phyloP scores from a whole-genome alignment of 2,888 invertebrate genomes.

The Andrena bicolor region DNA sequence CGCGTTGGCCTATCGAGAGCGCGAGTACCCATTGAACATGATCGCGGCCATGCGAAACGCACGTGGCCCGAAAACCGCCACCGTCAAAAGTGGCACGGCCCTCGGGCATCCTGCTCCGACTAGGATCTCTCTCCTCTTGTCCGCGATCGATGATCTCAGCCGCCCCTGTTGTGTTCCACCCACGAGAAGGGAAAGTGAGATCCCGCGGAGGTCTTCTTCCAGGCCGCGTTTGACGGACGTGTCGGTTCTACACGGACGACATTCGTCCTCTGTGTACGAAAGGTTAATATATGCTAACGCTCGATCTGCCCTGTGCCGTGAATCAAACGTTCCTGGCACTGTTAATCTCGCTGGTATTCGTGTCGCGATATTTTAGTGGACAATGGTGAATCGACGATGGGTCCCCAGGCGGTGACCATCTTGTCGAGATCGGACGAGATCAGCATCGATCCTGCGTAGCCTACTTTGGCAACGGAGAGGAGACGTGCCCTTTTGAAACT shows the following conservation, averaged over 20 bases:
- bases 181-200: constrained; percentile 73
- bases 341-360: constrained; percentile 70
- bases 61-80: constrained; percentile 13
- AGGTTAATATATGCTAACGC: constrained; percentile 75
- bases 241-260: constrained; percentile 17
- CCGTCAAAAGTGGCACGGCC: constrained; percentile 58
- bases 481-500: background rate
- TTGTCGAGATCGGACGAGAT: constrained; percentile 14
- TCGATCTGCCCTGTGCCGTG: constrained; percentile 60
- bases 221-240: constrained; percentile 54
- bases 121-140: constrained; percentile 38
- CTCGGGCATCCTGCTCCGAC: constrained; percentile 47
- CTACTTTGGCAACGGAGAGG: background rate
- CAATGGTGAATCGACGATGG: constrained; percentile 58
- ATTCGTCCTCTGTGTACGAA: constrained; percentile 39
- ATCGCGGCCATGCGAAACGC: background rate
- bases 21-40: background rate
- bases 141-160: constrained; percentile 64
- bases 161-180: constrained; percentile 63
- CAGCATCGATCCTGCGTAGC: background rate
- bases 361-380: constrained; percentile 74
- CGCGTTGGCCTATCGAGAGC: background rate
- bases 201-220: constrained; percentile 47
- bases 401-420: constrained; percentile 13
- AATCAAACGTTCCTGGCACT: constrained; percentile 60